phyloP scores from a whole-genome alignment of 2,113 vertebrate genomes.

The Alces alces region DNA sequence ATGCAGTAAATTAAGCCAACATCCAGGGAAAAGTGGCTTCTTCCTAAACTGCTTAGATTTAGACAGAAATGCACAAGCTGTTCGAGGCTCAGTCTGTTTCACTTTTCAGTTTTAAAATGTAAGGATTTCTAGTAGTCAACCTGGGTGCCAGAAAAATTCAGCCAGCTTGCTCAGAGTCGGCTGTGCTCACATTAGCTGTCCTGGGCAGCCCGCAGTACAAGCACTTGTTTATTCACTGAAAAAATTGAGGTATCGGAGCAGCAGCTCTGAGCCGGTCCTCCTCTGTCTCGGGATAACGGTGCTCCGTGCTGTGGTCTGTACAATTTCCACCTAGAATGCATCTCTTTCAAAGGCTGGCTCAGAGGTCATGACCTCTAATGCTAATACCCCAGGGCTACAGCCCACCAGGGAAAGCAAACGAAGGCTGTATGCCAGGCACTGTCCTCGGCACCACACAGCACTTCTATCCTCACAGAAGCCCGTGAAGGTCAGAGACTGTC shows the following conservation, averaged over 20 bases:
- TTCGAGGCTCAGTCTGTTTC: neutral
- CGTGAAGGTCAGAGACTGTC: fast-evolving
- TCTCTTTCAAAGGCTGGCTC: neutral
- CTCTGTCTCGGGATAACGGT: neutral
- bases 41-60: neutral
- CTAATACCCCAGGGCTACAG: neutral
- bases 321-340: neutral
- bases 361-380: neutral
- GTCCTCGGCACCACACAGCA: neutral
- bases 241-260: fast-evolving
- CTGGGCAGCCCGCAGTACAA: neutral
- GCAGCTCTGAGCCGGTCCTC: neutral
- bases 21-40: neutral
- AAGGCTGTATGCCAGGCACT: neutral
- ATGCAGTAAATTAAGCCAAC: neutral
- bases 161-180: neutral
- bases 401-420: neutral
- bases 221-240: neutral
- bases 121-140: neutral
- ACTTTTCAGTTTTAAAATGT: neutral
- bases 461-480: neutral
- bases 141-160: neutral
- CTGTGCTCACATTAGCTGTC: neutral
- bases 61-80: fast-evolving
- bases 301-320: neutral